phyloP scores from a whole-genome alignment of 1,140 invertebrate species.

The Trichonephila clavata region DNA sequence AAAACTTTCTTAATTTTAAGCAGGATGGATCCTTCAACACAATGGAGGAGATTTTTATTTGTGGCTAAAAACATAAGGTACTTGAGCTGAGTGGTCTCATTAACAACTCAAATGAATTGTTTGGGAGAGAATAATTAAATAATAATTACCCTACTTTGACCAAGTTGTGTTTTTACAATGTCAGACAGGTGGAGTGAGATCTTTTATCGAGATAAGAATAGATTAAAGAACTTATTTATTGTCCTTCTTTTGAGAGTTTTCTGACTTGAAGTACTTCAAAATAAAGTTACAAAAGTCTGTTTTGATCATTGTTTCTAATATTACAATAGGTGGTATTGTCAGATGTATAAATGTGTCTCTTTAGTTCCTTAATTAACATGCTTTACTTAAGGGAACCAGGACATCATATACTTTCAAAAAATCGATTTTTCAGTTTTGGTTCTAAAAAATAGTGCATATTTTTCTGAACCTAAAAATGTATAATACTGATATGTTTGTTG shows the following conservation, averaged over 20 bases:
- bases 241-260: not conserved
- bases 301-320: no score
- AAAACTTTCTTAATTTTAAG: not conserved
- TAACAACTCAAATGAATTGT: constrained; percentile 21
- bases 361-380: no score
- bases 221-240: not conserved
- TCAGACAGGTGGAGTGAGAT: not conserved
- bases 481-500: no score
- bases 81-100: not conserved
- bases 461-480: no score
- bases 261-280: no score
- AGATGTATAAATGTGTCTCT: no score
- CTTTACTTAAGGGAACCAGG: no score
- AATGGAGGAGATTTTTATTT: not conserved
- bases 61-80: not conserved
- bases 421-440: no score
- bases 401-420: no score
- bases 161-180: not conserved
- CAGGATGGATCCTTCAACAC: not conserved
- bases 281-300: no score
- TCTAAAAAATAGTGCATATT: no score
- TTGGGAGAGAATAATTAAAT: not conserved
- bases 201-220: not conserved
- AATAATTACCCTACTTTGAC: not conserved
- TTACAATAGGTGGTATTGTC: no score